These are phyloP conservation scores for Xerus inauris DNA, from an alignment of 2,113 vertebrate genomes.

Conservation along the genomic window DNA sequence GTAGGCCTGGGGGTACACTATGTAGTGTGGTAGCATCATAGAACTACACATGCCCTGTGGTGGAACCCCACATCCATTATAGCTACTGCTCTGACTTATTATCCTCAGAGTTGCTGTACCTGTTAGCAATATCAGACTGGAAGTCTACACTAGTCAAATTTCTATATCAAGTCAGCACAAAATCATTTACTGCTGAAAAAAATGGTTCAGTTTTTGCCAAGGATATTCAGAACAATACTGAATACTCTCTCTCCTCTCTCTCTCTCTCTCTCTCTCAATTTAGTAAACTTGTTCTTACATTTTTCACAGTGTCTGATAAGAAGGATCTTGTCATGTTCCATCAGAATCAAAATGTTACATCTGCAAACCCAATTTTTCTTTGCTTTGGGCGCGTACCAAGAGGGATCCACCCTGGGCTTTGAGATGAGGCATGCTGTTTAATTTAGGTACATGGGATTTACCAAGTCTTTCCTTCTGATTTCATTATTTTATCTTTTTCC, in stretches of 20 bases:
- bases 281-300: constrained; percentile 50
- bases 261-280: constrained; percentile 37
- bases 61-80: accelerated
- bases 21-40: accelerated
- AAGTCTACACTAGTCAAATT: not conserved
- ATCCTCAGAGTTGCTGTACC: not conserved
- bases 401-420: not conserved
- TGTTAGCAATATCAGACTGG: not conserved
- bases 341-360: constrained; percentile 59
- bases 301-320: constrained; percentile 49
- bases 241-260: not conserved
- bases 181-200: constrained; percentile 2
- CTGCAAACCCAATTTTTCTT: constrained; percentile 47
- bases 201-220: not conserved
- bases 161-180: not conserved
- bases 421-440: not conserved
- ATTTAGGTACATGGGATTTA: constrained; percentile 1
- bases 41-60: not conserved
- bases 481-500: not conserved
- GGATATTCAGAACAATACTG: not conserved
- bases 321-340: constrained; percentile 62
- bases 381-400: not conserved
- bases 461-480: not conserved
- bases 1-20: not conserved
- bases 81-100: not conserved